Percentiles rank a stretch among this genome's conserved stretches.
Evolutionary conservation across 2,888 invertebrate genomes (phyloP).

Genomic region (Drosophila ustulata): DNA sequence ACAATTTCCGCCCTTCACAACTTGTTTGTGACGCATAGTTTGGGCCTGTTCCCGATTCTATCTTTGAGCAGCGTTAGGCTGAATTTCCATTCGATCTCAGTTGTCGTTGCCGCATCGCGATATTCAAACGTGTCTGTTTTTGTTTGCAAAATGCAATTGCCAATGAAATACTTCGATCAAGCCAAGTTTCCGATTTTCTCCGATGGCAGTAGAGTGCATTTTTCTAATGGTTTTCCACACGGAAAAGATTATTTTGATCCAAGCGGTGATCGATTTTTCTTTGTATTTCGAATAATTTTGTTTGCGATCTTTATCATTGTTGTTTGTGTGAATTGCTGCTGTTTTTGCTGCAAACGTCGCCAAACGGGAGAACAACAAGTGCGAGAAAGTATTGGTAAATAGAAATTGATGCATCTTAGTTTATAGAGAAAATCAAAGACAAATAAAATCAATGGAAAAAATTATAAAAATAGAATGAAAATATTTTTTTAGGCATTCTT

Average conservation of each 20-base stretch:
- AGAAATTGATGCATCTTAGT: too few species aligned
- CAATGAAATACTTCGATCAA: neutral
- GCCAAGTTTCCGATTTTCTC: neutral
- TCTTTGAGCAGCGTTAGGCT: neutral
- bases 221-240: neutral
- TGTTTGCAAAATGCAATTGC: neutral
- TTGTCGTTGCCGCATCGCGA: constrained; percentile 18
- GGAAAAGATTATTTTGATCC: neutral
- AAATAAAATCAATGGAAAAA: too few species aligned
- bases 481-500: too few species aligned
- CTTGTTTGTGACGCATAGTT: too few species aligned
- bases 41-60: neutral
- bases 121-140: constrained; percentile 13
- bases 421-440: too few species aligned
- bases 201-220: neutral
- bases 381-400: too few species aligned
- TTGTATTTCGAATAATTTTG: neutral
- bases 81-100: constrained; percentile 14
- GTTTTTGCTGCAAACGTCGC: neutral
- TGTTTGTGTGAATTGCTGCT: constrained; percentile 12
- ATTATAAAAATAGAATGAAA: too few species aligned
- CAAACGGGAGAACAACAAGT: neutral
- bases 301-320: neutral
- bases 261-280: neutral
- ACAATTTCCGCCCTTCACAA: too few species aligned